A percentile compares a stretch with the other conserved stretches of the same genome.
phyloP scores from a whole-genome alignment of 2,888 invertebrate genomes.

The Caenorhabditis drosophilae region DNA sequence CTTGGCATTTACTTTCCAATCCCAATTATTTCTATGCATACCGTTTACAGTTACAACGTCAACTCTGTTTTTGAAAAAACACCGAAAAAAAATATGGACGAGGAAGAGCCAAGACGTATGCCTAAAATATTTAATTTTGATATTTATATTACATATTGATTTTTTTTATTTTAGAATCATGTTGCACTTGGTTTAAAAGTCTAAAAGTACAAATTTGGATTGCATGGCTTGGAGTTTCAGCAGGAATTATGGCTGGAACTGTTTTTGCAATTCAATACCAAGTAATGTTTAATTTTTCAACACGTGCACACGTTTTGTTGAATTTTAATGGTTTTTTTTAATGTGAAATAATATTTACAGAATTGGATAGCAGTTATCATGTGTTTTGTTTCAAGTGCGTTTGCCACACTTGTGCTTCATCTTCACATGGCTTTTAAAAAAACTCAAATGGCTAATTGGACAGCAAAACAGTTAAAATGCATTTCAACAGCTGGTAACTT shows the following conservation, averaged over 20 bases:
- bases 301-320: neutral
- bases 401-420: slow-evolving; percentile 58
- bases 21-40: slow-evolving; percentile 24
- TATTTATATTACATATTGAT: too few species aligned
- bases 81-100: neutral
- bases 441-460: slow-evolving; percentile 57
- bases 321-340: too few species aligned
- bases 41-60: slow-evolving; percentile 23
- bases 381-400: slow-evolving; percentile 58
- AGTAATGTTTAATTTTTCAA: slow-evolving; percentile 19
- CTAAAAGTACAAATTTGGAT: slow-evolving; percentile 48
- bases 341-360: too few species aligned
- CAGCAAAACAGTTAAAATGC: slow-evolving; percentile 32
- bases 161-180: slow-evolving; percentile 29
- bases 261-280: slow-evolving; percentile 58
- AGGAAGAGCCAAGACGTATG: slow-evolving; percentile 14
- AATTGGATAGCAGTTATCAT: slow-evolving; percentile 61
- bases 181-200: slow-evolving; percentile 41
- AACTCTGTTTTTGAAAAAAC: slow-evolving; percentile 5
- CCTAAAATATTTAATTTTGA: too few species aligned
- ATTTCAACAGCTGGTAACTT: slow-evolving; percentile 50
- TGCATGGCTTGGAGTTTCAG: slow-evolving; percentile 60
- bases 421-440: slow-evolving; percentile 62
- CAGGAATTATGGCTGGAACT: slow-evolving; percentile 62
- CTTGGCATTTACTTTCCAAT: neutral